Evolutionary conservation across 2,888 invertebrate species (phyloP).

Genomic region (Sericinus montela): DNA sequence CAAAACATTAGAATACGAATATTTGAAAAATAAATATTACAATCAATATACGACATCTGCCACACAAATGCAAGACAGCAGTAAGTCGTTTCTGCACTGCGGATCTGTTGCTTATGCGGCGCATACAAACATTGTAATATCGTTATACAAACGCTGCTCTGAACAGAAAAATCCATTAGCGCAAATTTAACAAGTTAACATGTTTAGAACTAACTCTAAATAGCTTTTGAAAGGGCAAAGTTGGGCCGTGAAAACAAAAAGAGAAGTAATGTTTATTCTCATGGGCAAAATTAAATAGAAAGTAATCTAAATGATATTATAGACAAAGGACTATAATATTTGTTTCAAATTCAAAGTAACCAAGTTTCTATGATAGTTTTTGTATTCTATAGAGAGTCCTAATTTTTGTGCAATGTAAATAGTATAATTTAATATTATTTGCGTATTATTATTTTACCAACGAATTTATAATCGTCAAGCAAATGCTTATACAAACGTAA

Average conservation of each 20-base stretch:
- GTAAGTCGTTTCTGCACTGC: constrained; percentile 2
- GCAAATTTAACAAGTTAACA: constrained; percentile 20
- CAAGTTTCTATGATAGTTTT: not conserved
- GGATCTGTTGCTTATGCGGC: not conserved
- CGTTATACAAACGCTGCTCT: constrained; percentile 9
- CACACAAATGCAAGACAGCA: constrained; percentile 3
- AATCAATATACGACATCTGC: constrained; percentile 1
- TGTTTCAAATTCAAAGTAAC: constrained; percentile 1
- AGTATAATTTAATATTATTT: no score
- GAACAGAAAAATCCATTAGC: constrained; percentile 25
- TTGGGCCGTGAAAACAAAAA: not conserved
- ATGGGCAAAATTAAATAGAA: constrained; percentile 2
- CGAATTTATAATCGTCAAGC: no score
- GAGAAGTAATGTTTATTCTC: constrained; percentile 7
- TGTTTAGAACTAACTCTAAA: not conserved
- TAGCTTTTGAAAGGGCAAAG: constrained; percentile 2
- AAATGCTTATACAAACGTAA: no score
- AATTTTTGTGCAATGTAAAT: no score
- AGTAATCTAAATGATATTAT: not conserved
- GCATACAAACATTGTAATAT: constrained; percentile 12
- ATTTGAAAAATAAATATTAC: not conserved
- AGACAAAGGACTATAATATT: constrained; percentile 1
- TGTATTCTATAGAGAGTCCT: not conserved
- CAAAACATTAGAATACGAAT: no score
- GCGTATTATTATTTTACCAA: no score